Conservation (phyloP, 2,888 invertebrate genomes). For the Dicyrtomina minuta region DNA sequence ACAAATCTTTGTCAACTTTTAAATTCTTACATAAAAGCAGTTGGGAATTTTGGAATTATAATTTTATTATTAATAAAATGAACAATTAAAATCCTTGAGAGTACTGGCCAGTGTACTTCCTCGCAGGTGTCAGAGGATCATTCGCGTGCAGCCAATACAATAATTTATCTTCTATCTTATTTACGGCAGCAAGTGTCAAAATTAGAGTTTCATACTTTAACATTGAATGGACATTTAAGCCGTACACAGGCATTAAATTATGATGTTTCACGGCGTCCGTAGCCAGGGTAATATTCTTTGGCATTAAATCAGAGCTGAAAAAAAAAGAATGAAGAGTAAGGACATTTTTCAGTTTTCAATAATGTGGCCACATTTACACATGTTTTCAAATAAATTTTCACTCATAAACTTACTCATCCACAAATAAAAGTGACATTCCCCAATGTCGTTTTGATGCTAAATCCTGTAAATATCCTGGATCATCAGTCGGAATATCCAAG, state of each 20-base stretch:
- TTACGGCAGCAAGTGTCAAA: conserved; percentile 78
- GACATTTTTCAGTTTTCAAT: background rate
- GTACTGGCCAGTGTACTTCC: conserved; percentile 31
- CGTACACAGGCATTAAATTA: conserved; percentile 92
- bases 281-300: conserved; percentile 82
- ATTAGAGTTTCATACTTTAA: conserved; percentile 92
- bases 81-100: background rate
- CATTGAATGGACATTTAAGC: conserved; percentile 93
- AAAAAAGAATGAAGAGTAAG: conserved; percentile 43
- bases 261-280: conserved; percentile 75
- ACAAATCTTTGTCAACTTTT: too few relatives aligned
- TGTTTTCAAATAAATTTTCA: too few relatives aligned
- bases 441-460: conserved; percentile 82
- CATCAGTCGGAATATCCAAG: conserved; percentile 80
- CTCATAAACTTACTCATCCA: conserved; percentile 75
- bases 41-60: too few relatives aligned
- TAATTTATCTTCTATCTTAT: conserved; percentile 77
- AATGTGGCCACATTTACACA: too few relatives aligned
- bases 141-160: conserved; percentile 68
- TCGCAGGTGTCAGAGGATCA: conserved; percentile 43
- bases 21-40: too few relatives aligned
- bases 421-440: conserved; percentile 93
- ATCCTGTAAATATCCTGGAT: conserved; percentile 74
- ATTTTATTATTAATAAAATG: background rate
- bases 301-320: conserved; percentile 79